Percentiles rank a stretch among this genome's conserved stretches.
These are phyloP conservation scores for Manis pentadactyla DNA, from an alignment of 2,797 vertebrate species.

Conservation along the genomic window DNA sequence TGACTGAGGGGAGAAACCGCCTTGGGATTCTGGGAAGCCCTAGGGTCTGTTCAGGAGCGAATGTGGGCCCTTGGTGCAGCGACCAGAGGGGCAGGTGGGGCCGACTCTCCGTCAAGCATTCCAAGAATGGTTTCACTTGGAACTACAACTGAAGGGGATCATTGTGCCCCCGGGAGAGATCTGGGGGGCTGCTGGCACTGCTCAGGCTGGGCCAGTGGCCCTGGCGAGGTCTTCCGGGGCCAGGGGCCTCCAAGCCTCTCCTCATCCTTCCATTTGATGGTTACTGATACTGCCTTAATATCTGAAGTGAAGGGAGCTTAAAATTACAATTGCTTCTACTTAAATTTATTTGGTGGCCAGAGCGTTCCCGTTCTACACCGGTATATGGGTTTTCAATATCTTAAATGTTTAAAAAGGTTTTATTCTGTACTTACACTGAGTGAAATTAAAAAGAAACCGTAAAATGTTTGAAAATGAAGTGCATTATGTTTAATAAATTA, in stretches of 20 bases:
- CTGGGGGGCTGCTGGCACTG: not conserved
- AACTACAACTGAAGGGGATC: not conserved
- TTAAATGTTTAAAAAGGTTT: slow-evolving; percentile 90
- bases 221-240: not conserved
- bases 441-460: slow-evolving; percentile 92
- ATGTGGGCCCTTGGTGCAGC: not conserved
- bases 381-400: slow-evolving; percentile 85
- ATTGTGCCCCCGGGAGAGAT: rapidly evolving
- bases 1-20: not conserved
- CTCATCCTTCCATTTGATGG: slow-evolving; percentile 11
- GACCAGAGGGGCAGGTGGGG: not conserved
- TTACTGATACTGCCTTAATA: slow-evolving; percentile 67
- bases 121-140: not conserved
- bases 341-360: slow-evolving; percentile 82
- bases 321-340: slow-evolving; percentile 85
- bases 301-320: slow-evolving; percentile 81
- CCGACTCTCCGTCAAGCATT: not conserved
- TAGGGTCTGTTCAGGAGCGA: not conserved
- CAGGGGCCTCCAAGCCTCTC: not conserved
- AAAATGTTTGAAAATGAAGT: slow-evolving; percentile 93
- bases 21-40: not conserved
- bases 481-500: slow-evolving; percentile 92
- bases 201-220: rapidly evolving
- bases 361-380: slow-evolving; percentile 74
- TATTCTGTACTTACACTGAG: slow-evolving; percentile 91